A percentile compares a stretch with the other conserved stretches of the same genome.
phyloP scores from a whole-genome alignment of 2,113 vertebrate species.

The Neogale vison region DNA sequence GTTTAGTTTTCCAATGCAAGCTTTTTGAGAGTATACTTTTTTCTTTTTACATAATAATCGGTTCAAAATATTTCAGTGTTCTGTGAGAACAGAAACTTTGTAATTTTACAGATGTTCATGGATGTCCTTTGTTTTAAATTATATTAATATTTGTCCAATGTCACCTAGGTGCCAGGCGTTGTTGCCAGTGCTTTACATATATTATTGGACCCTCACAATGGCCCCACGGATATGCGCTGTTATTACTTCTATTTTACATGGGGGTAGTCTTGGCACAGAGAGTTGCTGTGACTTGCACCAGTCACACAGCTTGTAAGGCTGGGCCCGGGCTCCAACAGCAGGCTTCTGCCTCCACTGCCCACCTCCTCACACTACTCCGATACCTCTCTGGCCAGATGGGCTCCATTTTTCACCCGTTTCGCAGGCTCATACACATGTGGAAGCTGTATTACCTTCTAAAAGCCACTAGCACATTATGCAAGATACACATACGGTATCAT shows the following conservation, averaged over 20 bases:
- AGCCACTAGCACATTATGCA: neutral
- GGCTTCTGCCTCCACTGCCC: neutral
- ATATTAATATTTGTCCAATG: neutral
- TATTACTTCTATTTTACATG: neutral
- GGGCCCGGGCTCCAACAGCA: neutral
- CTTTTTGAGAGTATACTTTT: neutral
- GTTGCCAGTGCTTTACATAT: neutral
- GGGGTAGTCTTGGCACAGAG: neutral
- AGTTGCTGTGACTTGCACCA: neutral
- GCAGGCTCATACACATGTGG: neutral
- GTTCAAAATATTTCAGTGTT: neutral
- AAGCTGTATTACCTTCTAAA: neutral
- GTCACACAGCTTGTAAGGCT: neutral
- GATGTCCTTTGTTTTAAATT: constrained; percentile 19
- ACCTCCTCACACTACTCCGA: rapidly evolving
- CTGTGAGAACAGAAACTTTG: neutral
- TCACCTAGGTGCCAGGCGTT: neutral
- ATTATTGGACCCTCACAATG: neutral
- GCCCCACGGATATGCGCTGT: neutral
- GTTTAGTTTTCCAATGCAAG: neutral
- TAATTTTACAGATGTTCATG: neutral
- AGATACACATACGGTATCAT: neutral
- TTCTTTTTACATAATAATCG: neutral
- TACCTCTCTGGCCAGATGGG: neutral
- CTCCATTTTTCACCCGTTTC: neutral